A percentile compares a stretch with the other conserved stretches of the same genome.
Evolutionary conservation across 2,888 invertebrate species (phyloP).

Genomic region (Arctia plantaginis): DNA sequence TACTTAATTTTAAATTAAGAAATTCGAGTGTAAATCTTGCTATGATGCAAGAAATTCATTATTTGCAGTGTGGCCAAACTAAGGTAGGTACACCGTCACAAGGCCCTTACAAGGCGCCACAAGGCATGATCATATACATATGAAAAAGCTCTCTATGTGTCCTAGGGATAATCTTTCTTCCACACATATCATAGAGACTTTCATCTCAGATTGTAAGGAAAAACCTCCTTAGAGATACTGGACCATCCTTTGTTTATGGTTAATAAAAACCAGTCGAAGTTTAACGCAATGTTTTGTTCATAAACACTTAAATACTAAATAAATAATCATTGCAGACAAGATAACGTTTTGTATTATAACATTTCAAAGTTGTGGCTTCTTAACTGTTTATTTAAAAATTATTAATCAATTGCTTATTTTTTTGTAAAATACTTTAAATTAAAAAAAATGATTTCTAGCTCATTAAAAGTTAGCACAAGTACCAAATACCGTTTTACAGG

Average conservation of each 20-base stretch:
- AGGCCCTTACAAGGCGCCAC: too few species aligned
- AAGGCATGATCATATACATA: not conserved
- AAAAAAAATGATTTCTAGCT: not conserved
- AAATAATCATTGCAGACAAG: not conserved
- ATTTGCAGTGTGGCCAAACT: too few species aligned
- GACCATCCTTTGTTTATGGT: not conserved
- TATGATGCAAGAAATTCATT: too few species aligned
- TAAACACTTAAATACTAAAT: not conserved
- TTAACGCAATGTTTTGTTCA: not conserved
- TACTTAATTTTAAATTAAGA: too few species aligned
- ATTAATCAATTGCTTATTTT: not conserved
- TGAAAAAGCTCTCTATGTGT: not conserved
- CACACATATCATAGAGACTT: not conserved
- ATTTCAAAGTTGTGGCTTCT: constrained; percentile 23
- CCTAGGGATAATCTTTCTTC: too few species aligned
- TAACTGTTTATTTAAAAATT: constrained; percentile 7
- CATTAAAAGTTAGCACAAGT: not conserved
- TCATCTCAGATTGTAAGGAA: not conserved
- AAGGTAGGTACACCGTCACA: too few species aligned
- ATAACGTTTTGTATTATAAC: not conserved
- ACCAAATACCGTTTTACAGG: not conserved
- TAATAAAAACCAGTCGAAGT: not conserved
- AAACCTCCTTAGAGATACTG: not conserved
- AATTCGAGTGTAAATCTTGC: not conserved
- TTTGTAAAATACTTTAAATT: not conserved